A percentile compares a stretch with the other conserved stretches of the same genome.
Evolutionary conservation across 2,113 vertebrate species (phyloP).

Genomic region (Actinemys pallida): DNA sequence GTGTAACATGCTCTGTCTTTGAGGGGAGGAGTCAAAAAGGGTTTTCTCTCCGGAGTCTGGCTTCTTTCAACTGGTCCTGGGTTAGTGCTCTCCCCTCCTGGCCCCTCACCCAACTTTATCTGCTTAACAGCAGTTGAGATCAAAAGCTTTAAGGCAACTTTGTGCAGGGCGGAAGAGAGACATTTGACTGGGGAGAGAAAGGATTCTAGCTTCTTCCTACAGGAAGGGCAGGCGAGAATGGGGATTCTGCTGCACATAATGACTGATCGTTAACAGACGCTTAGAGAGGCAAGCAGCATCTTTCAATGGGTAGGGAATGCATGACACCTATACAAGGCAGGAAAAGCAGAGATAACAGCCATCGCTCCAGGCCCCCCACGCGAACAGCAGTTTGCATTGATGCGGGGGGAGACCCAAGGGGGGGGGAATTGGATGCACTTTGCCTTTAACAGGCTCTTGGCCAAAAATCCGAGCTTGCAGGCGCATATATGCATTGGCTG

Average conservation of each 20-base stretch:
- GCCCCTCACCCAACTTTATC: not conserved
- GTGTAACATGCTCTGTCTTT: not conserved
- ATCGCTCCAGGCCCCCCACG: not conserved
- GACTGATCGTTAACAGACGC: not conserved
- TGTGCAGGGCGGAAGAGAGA: not conserved
- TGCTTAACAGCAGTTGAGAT: not conserved
- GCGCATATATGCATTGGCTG: not conserved
- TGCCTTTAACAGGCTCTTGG: constrained; percentile 39
- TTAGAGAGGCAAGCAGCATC: not conserved
- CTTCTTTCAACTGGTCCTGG: not conserved
- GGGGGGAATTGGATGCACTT: not conserved
- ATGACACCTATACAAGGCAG: not conserved
- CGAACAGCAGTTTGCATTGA: not conserved
- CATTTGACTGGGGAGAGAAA: not conserved
- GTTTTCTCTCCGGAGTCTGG: not conserved
- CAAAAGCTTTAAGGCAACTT: not conserved
- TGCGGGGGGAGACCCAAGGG: not conserved
- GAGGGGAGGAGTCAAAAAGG: not conserved
- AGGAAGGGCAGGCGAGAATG: not conserved
- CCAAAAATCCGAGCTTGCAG: not conserved
- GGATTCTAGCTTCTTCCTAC: not conserved
- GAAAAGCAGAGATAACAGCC: not conserved
- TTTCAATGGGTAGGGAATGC: not conserved
- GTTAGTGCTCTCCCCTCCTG: not conserved
- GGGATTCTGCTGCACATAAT: not conserved